Percentiles rank a stretch among this genome's conserved stretches.
Conservation (phyloP, 2,113 vertebrate species). For the Nettapus auritus region DNA sequence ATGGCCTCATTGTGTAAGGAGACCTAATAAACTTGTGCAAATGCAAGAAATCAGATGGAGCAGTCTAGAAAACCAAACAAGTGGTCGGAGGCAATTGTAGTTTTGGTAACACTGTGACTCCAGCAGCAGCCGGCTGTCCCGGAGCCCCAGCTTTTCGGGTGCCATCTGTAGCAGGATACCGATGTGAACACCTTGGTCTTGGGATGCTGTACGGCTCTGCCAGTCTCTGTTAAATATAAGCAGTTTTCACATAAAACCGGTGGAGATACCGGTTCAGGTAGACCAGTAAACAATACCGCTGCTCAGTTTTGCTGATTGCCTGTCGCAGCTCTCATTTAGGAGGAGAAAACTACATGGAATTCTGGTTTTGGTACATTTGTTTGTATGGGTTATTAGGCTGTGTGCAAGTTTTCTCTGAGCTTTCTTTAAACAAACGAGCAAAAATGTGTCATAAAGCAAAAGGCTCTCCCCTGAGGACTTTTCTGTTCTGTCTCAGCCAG, state of each 20-base stretch:
- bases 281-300: neutral
- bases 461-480: neutral
- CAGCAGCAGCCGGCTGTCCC: neutral
- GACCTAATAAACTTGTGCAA: neutral
- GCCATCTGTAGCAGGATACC: neutral
- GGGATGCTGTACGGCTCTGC: neutral
- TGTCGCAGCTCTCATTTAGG: neutral
- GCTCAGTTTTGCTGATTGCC: neutral
- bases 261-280: neutral
- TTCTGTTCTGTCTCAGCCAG: neutral
- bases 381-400: neutral
- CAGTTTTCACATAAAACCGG: neutral
- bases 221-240: neutral
- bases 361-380: neutral
- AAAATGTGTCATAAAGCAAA: neutral
- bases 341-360: neutral
- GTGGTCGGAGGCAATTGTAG: neutral
- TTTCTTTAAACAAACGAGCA: neutral
- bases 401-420: neutral
- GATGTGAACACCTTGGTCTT: neutral
- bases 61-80: neutral
- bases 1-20: neutral
- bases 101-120: neutral
- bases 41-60: neutral
- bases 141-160: neutral